phyloP scores from a whole-genome alignment of 2,888 invertebrate species.

The Ptycholaimellus sp. region DNA sequence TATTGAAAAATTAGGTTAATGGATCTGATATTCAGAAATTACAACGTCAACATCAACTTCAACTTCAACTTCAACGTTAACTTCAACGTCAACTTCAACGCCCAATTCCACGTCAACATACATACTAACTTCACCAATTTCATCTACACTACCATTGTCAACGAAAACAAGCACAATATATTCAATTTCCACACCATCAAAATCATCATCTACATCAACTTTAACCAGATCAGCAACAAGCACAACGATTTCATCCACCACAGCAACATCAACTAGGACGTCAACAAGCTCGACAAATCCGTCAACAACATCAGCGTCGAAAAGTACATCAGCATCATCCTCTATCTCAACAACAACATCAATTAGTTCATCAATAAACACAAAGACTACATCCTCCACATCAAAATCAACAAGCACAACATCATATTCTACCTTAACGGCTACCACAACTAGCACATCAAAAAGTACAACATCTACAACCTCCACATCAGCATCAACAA shows the following conservation, averaged over 20 bases:
- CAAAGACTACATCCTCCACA: conserved; percentile 1
- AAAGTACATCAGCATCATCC: not conserved
- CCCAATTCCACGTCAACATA: too few species aligned
- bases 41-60: too few species aligned
- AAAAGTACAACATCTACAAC: not conserved
- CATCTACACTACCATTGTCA: too few species aligned
- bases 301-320: conserved; percentile 1
- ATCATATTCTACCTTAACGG: not conserved
- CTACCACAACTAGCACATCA: not conserved
- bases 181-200: too few species aligned
- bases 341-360: conserved; percentile 1
- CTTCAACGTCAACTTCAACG: too few species aligned
- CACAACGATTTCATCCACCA: conserved; percentile 4
- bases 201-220: too few species aligned
- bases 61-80: too few species aligned
- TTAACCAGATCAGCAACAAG: conserved; percentile 1
- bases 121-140: too few species aligned
- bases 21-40: too few species aligned
- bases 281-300: conserved; percentile 3
- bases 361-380: not conserved
- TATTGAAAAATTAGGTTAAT: too few species aligned
- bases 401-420: conserved; percentile 1
- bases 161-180: too few species aligned
- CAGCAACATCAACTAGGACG: conserved; percentile 4
- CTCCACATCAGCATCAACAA: not conserved